phyloP scores from a whole-genome alignment of 2,797 vertebrate species.

The Euphonia xanthogaster region DNA sequence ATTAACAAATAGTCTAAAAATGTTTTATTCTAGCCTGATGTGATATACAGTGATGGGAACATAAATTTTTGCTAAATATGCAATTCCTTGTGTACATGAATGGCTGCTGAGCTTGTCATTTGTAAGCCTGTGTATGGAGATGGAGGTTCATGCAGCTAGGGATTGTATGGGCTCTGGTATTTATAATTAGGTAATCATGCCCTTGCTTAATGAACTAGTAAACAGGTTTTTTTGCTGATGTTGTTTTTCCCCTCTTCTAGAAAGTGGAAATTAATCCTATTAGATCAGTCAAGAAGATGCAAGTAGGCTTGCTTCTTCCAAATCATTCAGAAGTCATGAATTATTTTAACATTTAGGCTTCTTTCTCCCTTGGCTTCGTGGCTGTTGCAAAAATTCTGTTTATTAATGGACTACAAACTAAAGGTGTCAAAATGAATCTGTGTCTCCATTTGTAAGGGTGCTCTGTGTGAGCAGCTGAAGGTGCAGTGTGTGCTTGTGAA shows the following conservation, averaged over 20 bases:
- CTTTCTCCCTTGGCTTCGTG: neutral
- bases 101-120: neutral
- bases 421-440: neutral
- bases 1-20: neutral
- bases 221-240: neutral
- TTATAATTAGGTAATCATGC: neutral
- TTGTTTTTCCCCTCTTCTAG: neutral
- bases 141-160: neutral
- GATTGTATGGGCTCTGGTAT: neutral
- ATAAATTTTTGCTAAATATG: neutral
- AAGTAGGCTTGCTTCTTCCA: neutral
- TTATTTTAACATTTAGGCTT: neutral
- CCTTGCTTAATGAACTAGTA: neutral
- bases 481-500: neutral
- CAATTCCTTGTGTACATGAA: neutral
- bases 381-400: neutral
- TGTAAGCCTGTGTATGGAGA: neutral
- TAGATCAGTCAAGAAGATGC: neutral
- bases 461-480: neutral
- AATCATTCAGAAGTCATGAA: neutral
- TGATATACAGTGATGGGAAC: neutral
- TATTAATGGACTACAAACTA: neutral
- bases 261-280: neutral
- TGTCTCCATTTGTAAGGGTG: neutral
- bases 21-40: neutral